These are phyloP conservation scores for Bimastos eiseni DNA, from an alignment of 2,888 invertebrate genomes.

Conservation along the genomic window DNA sequence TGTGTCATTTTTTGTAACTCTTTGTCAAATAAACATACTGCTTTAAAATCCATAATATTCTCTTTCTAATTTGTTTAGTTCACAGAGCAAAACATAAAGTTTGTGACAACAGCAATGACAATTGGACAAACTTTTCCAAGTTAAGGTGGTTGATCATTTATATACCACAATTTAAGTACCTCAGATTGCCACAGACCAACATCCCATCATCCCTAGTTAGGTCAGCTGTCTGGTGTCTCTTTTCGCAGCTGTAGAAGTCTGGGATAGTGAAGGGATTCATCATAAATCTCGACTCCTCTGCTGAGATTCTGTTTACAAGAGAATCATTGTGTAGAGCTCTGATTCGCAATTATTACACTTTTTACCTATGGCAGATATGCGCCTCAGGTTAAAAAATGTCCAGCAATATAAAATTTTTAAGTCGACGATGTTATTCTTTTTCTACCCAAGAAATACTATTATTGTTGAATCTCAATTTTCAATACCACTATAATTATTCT, in stretches of 20 bases:
- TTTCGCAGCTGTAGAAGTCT: conserved; percentile 46
- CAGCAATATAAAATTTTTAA: neutral
- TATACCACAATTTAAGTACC: neutral
- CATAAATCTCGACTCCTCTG: conserved; percentile 49
- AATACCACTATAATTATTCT: neutral
- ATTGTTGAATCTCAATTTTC: neutral
- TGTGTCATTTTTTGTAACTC: neutral
- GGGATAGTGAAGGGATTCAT: conserved; percentile 56
- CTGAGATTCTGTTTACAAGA: conserved; percentile 35
- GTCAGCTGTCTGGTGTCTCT: neutral
- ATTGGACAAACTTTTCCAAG: neutral
- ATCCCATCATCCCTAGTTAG: neutral
- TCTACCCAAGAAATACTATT: neutral
- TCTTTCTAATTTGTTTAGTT: neutral
- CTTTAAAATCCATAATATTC: neutral
- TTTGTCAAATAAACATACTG: neutral
- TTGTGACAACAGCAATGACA: neutral
- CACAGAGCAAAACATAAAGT: neutral
- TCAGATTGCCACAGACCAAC: neutral
- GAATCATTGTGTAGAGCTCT: neutral
- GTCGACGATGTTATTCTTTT: neutral
- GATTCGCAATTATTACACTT: neutral
- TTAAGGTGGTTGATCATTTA: neutral
- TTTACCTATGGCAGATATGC: neutral
- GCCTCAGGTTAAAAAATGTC: neutral